Conservation (phyloP, 2,797 vertebrate genomes). For the Macropus fuliginosus region DNA sequence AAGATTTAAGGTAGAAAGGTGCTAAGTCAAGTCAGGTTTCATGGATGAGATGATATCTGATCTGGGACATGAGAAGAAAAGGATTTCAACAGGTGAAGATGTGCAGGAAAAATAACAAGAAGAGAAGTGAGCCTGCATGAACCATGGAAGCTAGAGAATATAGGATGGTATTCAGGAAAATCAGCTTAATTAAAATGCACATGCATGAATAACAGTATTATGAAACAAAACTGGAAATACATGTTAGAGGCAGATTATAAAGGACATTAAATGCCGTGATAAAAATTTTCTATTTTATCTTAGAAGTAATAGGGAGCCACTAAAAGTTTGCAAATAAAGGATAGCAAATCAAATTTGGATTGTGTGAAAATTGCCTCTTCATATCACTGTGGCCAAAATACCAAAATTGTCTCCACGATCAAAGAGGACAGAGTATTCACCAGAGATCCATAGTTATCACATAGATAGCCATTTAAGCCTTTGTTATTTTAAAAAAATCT, state of each 20-base stretch:
- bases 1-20: neutral
- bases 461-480: neutral
- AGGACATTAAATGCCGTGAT: neutral
- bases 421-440: conserved; percentile 43
- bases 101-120: neutral
- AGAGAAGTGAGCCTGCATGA: neutral
- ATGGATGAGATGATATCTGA: neutral
- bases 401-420: conserved; percentile 45
- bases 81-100: neutral
- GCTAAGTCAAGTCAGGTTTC: neutral
- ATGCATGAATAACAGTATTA: neutral
- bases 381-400: neutral
- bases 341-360: neutral
- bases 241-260: neutral
- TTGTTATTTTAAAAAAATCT: neutral
- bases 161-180: neutral
- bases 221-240: neutral
- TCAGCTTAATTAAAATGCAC: neutral
- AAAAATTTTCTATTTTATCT: neutral
- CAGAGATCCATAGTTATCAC: neutral
- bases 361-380: neutral
- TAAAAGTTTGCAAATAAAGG: neutral
- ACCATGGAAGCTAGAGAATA: neutral
- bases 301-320: neutral
- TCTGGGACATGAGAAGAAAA: neutral